Evolutionary conservation across 2,797 vertebrate species (phyloP).

Genomic region (Fistularia commersonii): DNA sequence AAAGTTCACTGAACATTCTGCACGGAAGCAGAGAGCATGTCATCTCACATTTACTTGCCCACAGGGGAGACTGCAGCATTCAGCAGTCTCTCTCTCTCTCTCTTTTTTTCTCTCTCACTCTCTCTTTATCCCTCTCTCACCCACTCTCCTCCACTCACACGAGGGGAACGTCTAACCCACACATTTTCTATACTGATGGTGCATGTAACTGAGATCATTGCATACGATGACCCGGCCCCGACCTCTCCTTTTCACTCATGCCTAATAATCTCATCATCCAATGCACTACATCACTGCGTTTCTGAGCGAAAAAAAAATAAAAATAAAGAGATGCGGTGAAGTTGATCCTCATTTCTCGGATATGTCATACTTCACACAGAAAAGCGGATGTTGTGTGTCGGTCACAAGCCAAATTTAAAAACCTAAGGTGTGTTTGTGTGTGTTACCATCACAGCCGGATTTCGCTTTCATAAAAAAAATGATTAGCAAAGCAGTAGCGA

Average conservation of each 20-base stretch:
- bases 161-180: slow-evolving; percentile 62
- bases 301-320: slow-evolving; percentile 2
- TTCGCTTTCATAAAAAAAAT: too few species aligned
- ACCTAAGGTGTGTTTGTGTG: background rate
- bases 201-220: slow-evolving; percentile 81
- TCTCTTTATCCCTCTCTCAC: background rate
- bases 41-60: slow-evolving; percentile 93
- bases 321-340: slow-evolving; percentile 1
- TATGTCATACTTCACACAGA: background rate
- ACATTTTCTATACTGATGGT: slow-evolving; percentile 69
- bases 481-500: too few species aligned
- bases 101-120: slow-evolving; percentile 3
- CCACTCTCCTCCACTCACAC: slow-evolving; percentile 16
- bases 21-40: slow-evolving; percentile 88
- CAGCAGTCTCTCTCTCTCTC: slow-evolving; percentile 66
- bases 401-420: background rate
- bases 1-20: slow-evolving; percentile 94
- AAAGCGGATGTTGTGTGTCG: background rate
- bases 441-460: background rate
- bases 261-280: slow-evolving; percentile 73
- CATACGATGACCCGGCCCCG: slow-evolving; percentile 62
- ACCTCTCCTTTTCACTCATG: slow-evolving; percentile 71
- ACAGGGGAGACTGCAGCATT: slow-evolving; percentile 84
- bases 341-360: slow-evolving; percentile 6
- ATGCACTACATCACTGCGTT: slow-evolving; percentile 48